phyloP scores from a whole-genome alignment of 2,888 invertebrate species.

The Nesidiocoris tenuis region DNA sequence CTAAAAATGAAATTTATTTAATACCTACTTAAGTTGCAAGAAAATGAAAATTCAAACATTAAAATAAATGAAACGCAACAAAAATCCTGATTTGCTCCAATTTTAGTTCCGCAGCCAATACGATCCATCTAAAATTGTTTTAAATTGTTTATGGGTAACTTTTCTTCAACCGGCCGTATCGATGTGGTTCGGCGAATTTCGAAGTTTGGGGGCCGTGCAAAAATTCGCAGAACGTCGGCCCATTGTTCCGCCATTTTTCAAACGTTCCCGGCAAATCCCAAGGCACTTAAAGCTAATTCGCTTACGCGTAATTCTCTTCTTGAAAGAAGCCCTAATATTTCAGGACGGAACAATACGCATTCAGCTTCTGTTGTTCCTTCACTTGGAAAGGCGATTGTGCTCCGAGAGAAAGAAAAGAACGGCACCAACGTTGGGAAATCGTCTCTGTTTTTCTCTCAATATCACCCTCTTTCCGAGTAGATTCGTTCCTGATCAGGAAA shows the following conservation, averaged over 20 bases:
- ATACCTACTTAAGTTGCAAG: too few relatives aligned
- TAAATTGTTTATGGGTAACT: too few relatives aligned
- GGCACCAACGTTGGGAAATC: background rate
- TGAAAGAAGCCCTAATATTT: background rate
- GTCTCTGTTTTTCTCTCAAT: conserved; percentile 1
- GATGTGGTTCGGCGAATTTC: too few relatives aligned
- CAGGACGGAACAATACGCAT: background rate
- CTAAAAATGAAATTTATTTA: too few relatives aligned
- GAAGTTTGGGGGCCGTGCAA: too few relatives aligned
- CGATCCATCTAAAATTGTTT: too few relatives aligned
- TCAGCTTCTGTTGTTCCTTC: background rate
- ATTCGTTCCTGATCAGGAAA: conserved; percentile 25
- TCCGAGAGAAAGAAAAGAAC: background rate
- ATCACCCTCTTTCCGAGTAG: conserved; percentile 4
- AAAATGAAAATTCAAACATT: too few relatives aligned
- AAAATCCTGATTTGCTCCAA: too few relatives aligned
- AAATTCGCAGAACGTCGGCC: too few relatives aligned
- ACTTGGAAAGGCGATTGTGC: background rate
- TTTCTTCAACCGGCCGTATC: too few relatives aligned
- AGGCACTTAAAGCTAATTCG: background rate
- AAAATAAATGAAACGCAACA: too few relatives aligned
- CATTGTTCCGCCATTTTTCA: background rate
- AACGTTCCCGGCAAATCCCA: background rate
- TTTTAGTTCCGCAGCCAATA: too few relatives aligned
- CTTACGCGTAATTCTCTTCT: background rate